Evolutionary conservation across 2,888 invertebrate genomes (phyloP), one percentile per base, ranked within the genome.

Genomic region (Harpalus rufipes): DNA sequence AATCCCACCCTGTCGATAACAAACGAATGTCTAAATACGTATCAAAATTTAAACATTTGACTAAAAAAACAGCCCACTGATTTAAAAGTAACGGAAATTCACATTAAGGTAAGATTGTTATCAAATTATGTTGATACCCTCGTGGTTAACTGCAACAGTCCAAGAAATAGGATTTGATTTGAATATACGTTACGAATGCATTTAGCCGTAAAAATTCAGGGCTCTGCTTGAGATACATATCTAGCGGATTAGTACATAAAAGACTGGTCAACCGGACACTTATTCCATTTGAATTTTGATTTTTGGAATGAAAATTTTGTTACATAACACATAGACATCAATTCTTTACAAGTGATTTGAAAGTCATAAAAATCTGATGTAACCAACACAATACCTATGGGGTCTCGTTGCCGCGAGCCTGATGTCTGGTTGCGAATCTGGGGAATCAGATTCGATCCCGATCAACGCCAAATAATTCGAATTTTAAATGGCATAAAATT

Each of bases 141-240:
- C 16, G 14, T n/a, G 41, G 16, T 61, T 56, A 58, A 61, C 16
- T 39, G 58, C 21, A 58, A 56, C 25, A 18, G 32, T 78, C 56
- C 7, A 25, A 32, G 59, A 74, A 74, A 18, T 74, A 0, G 5
- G 14, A 81, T 80, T 80, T 80, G 14, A 81, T 80, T 80, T 80
- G 39, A 80, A 80, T 81, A 81, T 63, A 81, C 81, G 81, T 81
- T 81, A 81, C 81, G 16, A 81, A 63, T 51, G 81, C 81, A 65
- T 63, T 44, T 81, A 21, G 65, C 65, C 63, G 65, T 81, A 61
- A 81, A 81, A 61, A 44, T 61, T 63, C 41, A 16, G 4, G 44
- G 32, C 14, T 41, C 3, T 18, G 80, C 12, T 41, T 39, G 7
- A 78, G 81, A 81, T 81, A 81, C 81, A 81, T 81, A 81, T 81